These are phyloP conservation scores for Dicyrtomina minuta DNA, from an alignment of 2,888 invertebrate genomes.

Conservation along the genomic window DNA sequence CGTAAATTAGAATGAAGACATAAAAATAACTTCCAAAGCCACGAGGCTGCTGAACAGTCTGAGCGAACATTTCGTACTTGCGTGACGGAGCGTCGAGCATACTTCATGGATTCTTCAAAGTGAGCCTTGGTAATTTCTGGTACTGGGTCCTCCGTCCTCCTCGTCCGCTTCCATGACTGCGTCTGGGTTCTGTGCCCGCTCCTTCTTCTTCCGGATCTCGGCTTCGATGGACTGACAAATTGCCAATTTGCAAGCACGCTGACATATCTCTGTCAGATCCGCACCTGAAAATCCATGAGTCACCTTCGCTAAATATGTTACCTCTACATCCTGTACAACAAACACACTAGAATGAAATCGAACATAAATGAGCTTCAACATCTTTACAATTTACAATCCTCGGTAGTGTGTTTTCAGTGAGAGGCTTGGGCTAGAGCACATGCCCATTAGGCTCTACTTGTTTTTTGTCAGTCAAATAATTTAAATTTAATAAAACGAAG, in stretches of 20 bases:
- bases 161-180: slow-evolving; percentile 90
- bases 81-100: slow-evolving; percentile 97
- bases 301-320: no score
- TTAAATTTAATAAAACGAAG: no score
- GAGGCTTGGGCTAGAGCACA: no score
- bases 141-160: slow-evolving; percentile 96
- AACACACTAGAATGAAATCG: no score
- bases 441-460: no score
- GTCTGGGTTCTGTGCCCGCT: slow-evolving; percentile 73
- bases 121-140: slow-evolving; percentile 96
- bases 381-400: no score
- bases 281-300: slow-evolving; percentile 98
- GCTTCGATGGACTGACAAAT: slow-evolving; percentile 97
- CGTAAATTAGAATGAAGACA: no score
- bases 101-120: slow-evolving; percentile 99
- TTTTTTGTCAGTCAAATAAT: no score
- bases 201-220: slow-evolving; percentile 87
- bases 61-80: slow-evolving; percentile 99
- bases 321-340: no score
- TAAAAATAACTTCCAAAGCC: slow-evolving; percentile 98
- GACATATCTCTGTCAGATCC: slow-evolving; percentile 98
- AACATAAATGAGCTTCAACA: no score
- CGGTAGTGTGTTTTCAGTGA: no score
- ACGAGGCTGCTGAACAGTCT: slow-evolving; percentile 98
- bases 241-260: slow-evolving; percentile 97